Percentiles rank a stretch among this genome's conserved stretches.
phyloP scores from a whole-genome alignment of 2,797 vertebrate species.

The Schizopygopsis pylzovi region DNA sequence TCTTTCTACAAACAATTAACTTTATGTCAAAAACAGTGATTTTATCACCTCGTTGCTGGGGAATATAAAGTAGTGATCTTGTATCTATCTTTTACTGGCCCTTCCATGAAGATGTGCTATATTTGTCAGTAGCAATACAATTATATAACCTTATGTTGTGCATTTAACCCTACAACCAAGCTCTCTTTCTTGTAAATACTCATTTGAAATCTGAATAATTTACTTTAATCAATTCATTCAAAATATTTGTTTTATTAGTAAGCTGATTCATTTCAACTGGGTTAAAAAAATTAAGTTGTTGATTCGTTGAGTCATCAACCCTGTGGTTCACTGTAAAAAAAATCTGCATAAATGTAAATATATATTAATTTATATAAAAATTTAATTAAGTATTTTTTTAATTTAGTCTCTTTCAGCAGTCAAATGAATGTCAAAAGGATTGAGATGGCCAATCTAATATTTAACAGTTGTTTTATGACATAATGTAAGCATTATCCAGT shows the following conservation, averaged over 20 bases:
- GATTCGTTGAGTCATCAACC: background rate
- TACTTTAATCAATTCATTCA: background rate
- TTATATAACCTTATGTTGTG: background rate
- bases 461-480: background rate
- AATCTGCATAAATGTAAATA: too few species aligned
- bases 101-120: background rate
- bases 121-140: background rate
- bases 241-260: background rate
- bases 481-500: too few species aligned
- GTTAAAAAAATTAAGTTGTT: background rate
- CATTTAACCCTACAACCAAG: background rate
- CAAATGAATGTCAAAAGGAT: background rate
- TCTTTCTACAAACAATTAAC: too few species aligned
- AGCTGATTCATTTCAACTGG: slow-evolving; percentile 5
- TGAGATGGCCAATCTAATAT: background rate
- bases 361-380: too few species aligned
- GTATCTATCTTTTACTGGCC: too few species aligned
- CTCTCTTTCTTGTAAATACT: background rate
- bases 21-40: too few species aligned
- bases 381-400: too few species aligned
- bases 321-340: background rate
- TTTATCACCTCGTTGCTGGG: too few species aligned
- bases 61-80: too few species aligned
- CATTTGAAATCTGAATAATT: background rate
- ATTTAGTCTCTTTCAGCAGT: background rate